Conservation (phyloP, 2,113 vertebrate genomes). For the Coryphaenoides rupestris region DNA sequence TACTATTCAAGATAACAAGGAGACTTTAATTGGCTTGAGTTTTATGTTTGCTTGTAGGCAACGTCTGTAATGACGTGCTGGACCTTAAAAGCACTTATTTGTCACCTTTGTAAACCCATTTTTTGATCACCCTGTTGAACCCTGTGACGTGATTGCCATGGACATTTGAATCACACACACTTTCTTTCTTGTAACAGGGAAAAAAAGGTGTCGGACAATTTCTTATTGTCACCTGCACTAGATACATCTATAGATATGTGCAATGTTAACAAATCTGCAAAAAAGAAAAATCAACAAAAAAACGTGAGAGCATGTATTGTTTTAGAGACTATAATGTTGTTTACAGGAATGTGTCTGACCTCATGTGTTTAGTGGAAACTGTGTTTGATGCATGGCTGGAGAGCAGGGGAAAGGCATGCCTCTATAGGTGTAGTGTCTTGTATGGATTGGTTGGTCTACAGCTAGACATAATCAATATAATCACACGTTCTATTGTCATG, state of each 20-base stretch:
- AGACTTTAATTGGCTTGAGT: conserved; percentile 22
- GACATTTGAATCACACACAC: conserved; percentile 24
- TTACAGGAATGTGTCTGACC: conserved; percentile 65
- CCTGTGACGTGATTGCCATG: conserved; percentile 11
- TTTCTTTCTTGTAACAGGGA: conserved; percentile 5
- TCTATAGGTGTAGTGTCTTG: conserved; percentile 55
- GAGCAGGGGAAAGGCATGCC: conserved; percentile 49
- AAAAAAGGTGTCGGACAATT: background rate
- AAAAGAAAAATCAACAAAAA: conserved; percentile 51
- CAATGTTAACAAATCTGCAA: conserved; percentile 59
- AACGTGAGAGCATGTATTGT: conserved; percentile 70
- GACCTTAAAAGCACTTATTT: conserved; percentile 42
- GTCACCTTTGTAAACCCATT: conserved; percentile 20
- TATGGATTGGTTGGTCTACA: conserved; percentile 49
- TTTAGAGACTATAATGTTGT: conserved; percentile 63
- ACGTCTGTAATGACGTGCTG: conserved; percentile 15
- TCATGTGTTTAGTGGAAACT: conserved; percentile 64
- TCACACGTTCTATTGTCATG: conserved; percentile 38
- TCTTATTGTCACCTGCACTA: conserved; percentile 27
- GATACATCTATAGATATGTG: conserved; percentile 43
- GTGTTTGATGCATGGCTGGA: conserved; percentile 65
- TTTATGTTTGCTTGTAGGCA: conserved; percentile 30
- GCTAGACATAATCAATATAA: conserved; percentile 30
- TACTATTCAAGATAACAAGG: conserved; percentile 17
- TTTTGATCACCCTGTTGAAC: conserved; percentile 6